Base-by-base conservation (phyloP, 2,113 vertebrate genomes). In the Poecilia latipinna region DNA sequence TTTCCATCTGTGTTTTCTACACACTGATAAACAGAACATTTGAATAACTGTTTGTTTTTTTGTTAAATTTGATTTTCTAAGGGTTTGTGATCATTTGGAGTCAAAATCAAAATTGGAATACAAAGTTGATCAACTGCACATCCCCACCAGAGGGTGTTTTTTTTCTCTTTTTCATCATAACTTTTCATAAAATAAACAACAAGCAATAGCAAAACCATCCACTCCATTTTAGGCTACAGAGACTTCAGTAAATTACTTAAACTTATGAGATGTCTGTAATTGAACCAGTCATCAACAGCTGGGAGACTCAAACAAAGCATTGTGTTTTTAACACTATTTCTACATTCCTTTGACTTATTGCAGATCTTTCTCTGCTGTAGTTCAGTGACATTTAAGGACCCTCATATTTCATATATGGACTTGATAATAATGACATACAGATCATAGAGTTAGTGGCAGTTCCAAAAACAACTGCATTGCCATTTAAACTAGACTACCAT, bases 131-230 rank as follows among this genome's bases (percentile, higher is more conserved):
- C 13, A 48, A 17, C 4, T 48, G 17, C 44, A 17, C 42, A 44
- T 44, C 12, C 39, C 12, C 12, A 42, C 11, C 2, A 48, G 17
- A 48, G 13, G 17, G 44, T 4, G 6, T 48, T 6, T 17, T 6
- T 17, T 48, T 44, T 44, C 2, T 29, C 1, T 48, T 48, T 19
- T 48, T 48, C 19, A 48, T 17, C 5, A 19, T 48, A 48, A 48
- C 44, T 19, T 19, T 48, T 15, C 17, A 6, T 48, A 19, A 48
- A 12, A 19, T 19, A 48, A 48, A 48, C 13, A 19, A 28, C 68
- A 54, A 0, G 29, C 35, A 51, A 70, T 75, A 37, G 10, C 35
- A 75, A 87, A 83, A 72, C 72, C 77, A 74, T 32, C 0, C 51
- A 19, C 68, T 82, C n/a, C 26, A 39, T 82, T 73, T 31, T 66